Evolutionary conservation across 2,113 vertebrate species (phyloP), one percentile per base, ranked within the genome.

Genomic region (Crypturellus undulatus): DNA sequence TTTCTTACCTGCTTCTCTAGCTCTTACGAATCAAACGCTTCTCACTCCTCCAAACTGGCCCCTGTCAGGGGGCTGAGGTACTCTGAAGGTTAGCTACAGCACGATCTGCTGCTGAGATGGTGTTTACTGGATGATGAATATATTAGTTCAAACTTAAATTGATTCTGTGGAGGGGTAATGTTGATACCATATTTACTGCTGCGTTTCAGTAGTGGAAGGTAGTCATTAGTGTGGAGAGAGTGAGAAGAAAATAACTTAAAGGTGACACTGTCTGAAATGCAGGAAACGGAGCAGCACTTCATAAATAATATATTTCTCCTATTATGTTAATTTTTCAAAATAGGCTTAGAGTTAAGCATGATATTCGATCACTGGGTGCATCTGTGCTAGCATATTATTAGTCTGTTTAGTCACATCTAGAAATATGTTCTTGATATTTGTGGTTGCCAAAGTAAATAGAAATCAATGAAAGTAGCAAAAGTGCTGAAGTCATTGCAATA

Each of bases 401-500:
- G 92, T 89, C 91, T 96, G 93, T 89, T 97, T 95, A 96, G 89
- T 91, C 73, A 94, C 92, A 94, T 92, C 71, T 92, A 96, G 85
- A 97, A 97, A 95, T 96, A 94, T 71, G 87, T 97, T 94, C 96
- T 96, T 97, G 79, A 76, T 92, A 80, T 96, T 96, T 94, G 92
- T 79, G 82, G 69, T 96, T 97, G 97, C 96, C 96, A 97, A 97
- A 97, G 94, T 93, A 97, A 98, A 98, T 87, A 98, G 96, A 97
- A 98, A 97, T 98, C 97, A 97, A 97, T 98, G 94, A 89, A 97
- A 95, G 87, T 36, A 84, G 92, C 92, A 94, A 87, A 97, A 97
- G 94, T 97, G 97, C 97, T 98, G 96, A 98, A 97, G 97, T 97
- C 38, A 95, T 98, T 98, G 96, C 94, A 97, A 91, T 97, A 97